Evolutionary conservation across 2,888 invertebrate species (phyloP).

Genomic region (Automeris io): DNA sequence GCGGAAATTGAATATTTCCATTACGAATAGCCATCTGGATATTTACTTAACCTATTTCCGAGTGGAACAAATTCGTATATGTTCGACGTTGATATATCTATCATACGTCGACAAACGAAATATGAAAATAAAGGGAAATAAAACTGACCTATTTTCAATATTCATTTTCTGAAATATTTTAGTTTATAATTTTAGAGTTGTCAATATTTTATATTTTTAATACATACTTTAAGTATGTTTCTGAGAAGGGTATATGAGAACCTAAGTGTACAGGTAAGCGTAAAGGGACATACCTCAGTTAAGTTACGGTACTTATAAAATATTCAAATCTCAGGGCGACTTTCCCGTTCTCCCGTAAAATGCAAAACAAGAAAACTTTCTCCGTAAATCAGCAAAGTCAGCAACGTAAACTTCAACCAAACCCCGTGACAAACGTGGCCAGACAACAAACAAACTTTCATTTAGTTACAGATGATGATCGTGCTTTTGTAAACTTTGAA

Average conservation of each 20-base stretch:
- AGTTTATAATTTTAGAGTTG: neutral
- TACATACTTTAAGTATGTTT: slow-evolving; percentile 34
- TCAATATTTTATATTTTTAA: slow-evolving; percentile 14
- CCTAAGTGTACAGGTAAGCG: slow-evolving; percentile 39
- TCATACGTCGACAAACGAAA: slow-evolving; percentile 45
- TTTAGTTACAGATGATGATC: slow-evolving; percentile 20
- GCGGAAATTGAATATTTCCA: slow-evolving; percentile 44
- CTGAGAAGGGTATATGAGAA: slow-evolving; percentile 27
- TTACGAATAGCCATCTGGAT: slow-evolving; percentile 51
- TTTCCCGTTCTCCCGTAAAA: slow-evolving; percentile 58
- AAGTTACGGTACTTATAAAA: slow-evolving; percentile 62
- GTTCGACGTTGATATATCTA: slow-evolving; percentile 38
- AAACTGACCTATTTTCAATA: slow-evolving; percentile 34
- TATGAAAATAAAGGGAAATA: slow-evolving; percentile 43
- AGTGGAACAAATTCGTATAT: slow-evolving; percentile 42
- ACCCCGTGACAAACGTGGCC: slow-evolving; percentile 42
- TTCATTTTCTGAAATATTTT: slow-evolving; percentile 25
- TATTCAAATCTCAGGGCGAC: slow-evolving; percentile 67
- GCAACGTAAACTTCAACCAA: slow-evolving; percentile 34
- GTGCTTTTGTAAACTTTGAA: too few relatives aligned
- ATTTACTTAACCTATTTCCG: slow-evolving; percentile 67
- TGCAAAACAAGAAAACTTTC: slow-evolving; percentile 71
- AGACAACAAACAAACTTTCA: slow-evolving; percentile 63
- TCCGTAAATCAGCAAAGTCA: slow-evolving; percentile 61
- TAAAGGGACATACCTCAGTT: slow-evolving; percentile 55